Evolutionary conservation across 2,888 invertebrate species (phyloP).

Genomic region (Caprella mutica): DNA sequence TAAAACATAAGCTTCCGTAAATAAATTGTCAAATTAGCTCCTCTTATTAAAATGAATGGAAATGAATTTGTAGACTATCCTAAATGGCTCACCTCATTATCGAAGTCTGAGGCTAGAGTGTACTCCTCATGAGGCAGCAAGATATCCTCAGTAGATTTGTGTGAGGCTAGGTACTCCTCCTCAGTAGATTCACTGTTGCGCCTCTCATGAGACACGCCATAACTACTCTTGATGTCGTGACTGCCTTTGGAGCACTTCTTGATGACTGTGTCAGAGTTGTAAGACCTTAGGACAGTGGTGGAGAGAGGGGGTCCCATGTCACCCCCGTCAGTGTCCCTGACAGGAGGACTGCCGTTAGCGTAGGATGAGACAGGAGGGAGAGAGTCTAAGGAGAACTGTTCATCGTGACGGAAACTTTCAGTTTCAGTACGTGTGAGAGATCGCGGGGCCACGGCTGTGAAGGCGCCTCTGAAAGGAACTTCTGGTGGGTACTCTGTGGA

Average conservation of each 20-base stretch:
- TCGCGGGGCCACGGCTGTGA: conserved; percentile 28
- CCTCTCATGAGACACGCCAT: conserved; percentile 27
- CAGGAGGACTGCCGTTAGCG: background rate
- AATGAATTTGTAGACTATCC: background rate
- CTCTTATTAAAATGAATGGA: background rate
- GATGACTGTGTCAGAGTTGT: conserved; percentile 23
- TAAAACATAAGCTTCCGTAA: too few relatives aligned
- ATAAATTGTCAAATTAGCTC: too few relatives aligned
- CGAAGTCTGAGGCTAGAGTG: conserved; percentile 25
- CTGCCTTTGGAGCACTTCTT: conserved; percentile 25
- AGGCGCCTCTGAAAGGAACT: conserved; percentile 20
- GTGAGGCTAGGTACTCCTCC: too few relatives aligned
- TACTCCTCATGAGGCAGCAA: conserved; percentile 31
- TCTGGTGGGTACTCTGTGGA: too few relatives aligned
- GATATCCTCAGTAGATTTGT: too few relatives aligned
- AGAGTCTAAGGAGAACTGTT: conserved; percentile 8
- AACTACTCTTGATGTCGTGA: conserved; percentile 22
- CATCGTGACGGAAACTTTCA: background rate
- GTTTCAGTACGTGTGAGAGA: background rate
- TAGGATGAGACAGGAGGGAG: too few relatives aligned
- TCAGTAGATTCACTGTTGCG: too few relatives aligned
- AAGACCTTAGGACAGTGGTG: background rate
- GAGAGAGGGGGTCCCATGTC: conserved; percentile 3
- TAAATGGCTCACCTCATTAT: conserved; percentile 29
- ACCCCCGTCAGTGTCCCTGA: background rate